Conservation (phyloP, 2,113 vertebrate genomes). For the Elephas maximus region DNA sequence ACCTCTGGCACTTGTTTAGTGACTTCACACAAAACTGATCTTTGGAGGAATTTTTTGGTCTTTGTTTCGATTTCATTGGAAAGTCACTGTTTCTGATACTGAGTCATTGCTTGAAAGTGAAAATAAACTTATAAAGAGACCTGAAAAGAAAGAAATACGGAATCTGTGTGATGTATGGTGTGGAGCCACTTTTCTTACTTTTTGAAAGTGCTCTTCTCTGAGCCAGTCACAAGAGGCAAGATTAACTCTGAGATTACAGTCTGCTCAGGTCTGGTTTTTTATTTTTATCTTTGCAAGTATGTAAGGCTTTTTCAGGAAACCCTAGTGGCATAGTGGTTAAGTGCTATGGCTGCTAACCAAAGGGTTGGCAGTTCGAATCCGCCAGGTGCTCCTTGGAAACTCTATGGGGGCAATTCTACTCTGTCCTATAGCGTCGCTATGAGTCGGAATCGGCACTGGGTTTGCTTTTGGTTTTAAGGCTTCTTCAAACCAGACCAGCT, state of each 20-base stretch:
- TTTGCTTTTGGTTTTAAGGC: neutral
- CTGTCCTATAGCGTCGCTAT: no score
- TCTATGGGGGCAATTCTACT: no score
- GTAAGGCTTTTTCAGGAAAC: neutral
- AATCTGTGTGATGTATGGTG: neutral
- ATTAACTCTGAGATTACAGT: constrained; percentile 63
- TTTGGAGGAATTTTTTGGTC: constrained; percentile 69
- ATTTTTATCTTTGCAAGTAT: constrained; percentile 66
- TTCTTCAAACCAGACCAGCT: constrained; percentile 15
- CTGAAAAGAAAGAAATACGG: constrained; percentile 19
- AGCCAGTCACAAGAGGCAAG: neutral
- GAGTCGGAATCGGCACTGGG: no score
- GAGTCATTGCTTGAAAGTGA: constrained; percentile 71
- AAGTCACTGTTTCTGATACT: constrained; percentile 74
- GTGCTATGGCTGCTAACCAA: no score
- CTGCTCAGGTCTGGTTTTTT: constrained; percentile 56
- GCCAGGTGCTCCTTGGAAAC: no score
- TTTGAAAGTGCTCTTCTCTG: constrained; percentile 32
- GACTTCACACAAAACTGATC: constrained; percentile 78
- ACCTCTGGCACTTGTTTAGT: constrained; percentile 74
- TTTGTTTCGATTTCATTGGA: constrained; percentile 78
- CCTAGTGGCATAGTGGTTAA: no score
- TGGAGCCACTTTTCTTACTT: constrained; percentile 46
- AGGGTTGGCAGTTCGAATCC: no score
- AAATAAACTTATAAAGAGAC: constrained; percentile 70